Percentiles rank a stretch among this genome's conserved stretches.
These are phyloP conservation scores for Ochropleura plecta DNA, from an alignment of 2,888 invertebrate species.

Conservation along the genomic window DNA sequence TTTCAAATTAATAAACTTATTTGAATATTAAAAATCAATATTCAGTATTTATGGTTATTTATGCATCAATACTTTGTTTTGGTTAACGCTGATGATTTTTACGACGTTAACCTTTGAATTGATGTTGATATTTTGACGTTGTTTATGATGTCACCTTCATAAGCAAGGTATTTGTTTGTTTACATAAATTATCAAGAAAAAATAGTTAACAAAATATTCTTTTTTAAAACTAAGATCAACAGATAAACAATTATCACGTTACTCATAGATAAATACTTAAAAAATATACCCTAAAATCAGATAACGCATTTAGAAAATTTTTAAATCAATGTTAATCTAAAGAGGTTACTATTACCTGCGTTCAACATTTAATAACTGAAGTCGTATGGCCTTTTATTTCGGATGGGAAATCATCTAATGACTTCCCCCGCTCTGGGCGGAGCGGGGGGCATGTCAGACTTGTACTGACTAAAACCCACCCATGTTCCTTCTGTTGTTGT, in stretches of 20 bases:
- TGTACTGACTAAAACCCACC: no score
- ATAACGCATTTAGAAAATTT: not conserved
- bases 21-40: conserved; percentile 12
- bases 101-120: conserved; percentile 22
- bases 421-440: no score
- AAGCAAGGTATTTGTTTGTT: not conserved
- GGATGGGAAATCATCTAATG: no score
- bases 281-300: not conserved
- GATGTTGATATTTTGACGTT: no score
- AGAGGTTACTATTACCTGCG: not conserved
- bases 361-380: not conserved
- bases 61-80: conserved; percentile 29
- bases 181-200: not conserved
- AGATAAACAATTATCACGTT: not conserved
- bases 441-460: no score
- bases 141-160: not conserved
- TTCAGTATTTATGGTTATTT: conserved; percentile 17
- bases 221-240: not conserved
- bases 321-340: not conserved
- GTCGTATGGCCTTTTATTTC: not conserved
- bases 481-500: no score
- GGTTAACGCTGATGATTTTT: conserved; percentile 19
- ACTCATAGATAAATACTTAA: not conserved
- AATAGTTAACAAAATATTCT: no score
- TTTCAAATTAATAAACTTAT: conserved; percentile 4